Evolutionary conservation across 2,113 vertebrate species (phyloP).

Genomic region (Eretmochelys imbricata): DNA sequence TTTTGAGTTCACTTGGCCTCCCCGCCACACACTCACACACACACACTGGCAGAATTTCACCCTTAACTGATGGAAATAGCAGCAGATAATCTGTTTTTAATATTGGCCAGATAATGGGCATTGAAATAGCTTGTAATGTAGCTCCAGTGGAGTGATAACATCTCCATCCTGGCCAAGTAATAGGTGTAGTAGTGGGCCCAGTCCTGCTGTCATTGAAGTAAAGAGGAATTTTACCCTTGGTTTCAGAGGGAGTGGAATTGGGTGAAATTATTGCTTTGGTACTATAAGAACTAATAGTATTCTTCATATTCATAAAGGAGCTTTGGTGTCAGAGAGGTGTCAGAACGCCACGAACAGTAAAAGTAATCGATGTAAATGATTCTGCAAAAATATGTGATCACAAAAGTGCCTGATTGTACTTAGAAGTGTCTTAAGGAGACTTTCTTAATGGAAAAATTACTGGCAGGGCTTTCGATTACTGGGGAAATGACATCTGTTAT

Average conservation of each 20-base stretch:
- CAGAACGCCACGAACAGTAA: not conserved
- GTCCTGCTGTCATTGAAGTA: not conserved
- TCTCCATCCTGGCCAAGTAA: not conserved
- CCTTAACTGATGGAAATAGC: not conserved
- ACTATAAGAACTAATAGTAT: not conserved
- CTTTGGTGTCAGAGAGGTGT: not conserved
- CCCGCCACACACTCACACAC: not conserved
- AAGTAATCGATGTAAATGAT: not conserved
- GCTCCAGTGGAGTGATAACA: not conserved
- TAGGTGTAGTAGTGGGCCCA: rapidly evolving
- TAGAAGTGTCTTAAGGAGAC: not conserved
- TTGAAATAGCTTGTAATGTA: not conserved
- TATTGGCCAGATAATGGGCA: not conserved
- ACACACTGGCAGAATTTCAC: not conserved
- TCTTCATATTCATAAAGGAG: not conserved
- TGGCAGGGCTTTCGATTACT: not conserved
- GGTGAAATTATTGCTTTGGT: not conserved
- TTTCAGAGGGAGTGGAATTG: not conserved
- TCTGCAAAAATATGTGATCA: not conserved
- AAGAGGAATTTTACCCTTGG: not conserved
- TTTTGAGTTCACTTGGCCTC: not conserved
- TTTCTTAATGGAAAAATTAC: not conserved
- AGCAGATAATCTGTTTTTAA: not conserved
- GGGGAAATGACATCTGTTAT: not conserved
- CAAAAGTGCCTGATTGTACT: not conserved